Percentiles rank a stretch among this genome's conserved stretches.
phyloP scores from a whole-genome alignment of 2,797 vertebrate genomes.

The Hydrolagus colliei region DNA sequence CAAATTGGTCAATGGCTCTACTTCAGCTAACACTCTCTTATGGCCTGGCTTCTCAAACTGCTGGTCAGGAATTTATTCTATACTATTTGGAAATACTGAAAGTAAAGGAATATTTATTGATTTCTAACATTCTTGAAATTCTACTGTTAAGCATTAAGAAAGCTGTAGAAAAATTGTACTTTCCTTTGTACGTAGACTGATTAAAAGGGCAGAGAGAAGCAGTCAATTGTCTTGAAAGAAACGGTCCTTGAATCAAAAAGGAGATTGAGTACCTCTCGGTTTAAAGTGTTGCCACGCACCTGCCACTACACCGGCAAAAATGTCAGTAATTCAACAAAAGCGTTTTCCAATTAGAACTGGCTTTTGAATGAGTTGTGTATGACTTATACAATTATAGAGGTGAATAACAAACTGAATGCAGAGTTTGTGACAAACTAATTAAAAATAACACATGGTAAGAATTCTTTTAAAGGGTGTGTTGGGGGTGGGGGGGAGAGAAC shows the following conservation, averaged over 20 bases:
- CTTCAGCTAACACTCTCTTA: too few species aligned
- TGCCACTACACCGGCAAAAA: constrained; percentile 15
- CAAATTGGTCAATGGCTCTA: too few species aligned
- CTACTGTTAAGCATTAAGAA: neutral
- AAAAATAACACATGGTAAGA: neutral
- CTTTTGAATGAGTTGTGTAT: constrained; percentile 16
- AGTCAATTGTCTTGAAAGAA: neutral
- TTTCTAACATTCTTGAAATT: neutral
- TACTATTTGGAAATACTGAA: neutral
- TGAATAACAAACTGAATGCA: neutral
- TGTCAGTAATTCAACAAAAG: constrained; percentile 15
- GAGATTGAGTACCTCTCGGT: neutral
- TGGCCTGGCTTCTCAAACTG: neutral
- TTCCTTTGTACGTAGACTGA: neutral
- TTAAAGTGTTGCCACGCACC: constrained; percentile 21
- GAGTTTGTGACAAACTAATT: constrained; percentile 20
- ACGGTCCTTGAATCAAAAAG: neutral
- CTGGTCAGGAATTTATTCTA: neutral
- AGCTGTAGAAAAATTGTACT: neutral
- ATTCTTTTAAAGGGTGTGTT: neutral
- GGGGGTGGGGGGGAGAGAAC: neutral
- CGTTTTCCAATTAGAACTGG: constrained; percentile 24
- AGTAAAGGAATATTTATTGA: neutral
- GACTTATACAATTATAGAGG: constrained; percentile 6
- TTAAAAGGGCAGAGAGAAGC: neutral